Base-by-base conservation (phyloP, 2,888 invertebrate genomes). In the Apoda limacodes region DNA sequence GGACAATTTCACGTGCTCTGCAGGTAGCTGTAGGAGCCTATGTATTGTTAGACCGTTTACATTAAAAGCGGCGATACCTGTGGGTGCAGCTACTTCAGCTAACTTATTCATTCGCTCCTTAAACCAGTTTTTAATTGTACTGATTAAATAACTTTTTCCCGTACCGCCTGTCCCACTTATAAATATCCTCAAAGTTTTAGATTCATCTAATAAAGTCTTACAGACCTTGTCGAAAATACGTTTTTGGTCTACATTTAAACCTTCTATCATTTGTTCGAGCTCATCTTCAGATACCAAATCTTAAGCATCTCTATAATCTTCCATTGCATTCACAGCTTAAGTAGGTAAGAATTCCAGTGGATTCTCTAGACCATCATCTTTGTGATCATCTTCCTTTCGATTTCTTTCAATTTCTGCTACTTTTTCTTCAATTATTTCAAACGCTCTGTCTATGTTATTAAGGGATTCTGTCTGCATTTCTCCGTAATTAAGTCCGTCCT, bases 51-150 rank as follows among this genome's bases (percentile, higher is more conserved):
- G 30, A 22, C 46, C 49, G 25, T 44, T 34, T 13, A 56, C 35
- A 35, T 52, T 52, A 30, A 45, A 52, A 12, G 54, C 53, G 13
- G 51, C 50, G 13, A 55, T 46, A 6, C 48, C 49, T 9, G 51
- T 52, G 9, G 52, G 55, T 4, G 52, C 54, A 5, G 44, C 39
- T 19, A 52, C 44, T 20, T 40, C 45, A 14, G 45, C 45, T 35
- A 42, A 40, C 34, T 45, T 44, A 4, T 22, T 9, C 4, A 43
- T 34, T 10, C 19, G 13, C 20, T 43, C 30, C 33, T 47, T 48
- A 7, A 43, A 38, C 44, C 43, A 50, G 10, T 30, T 28, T 32
- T 20, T 33, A 3, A 51, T 29, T 5, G 35, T 41, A 34, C 51
- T 35, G 10, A 52, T 53, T 9, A 48, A 21, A 40, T 34, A 33